Conservation (phyloP, 2,113 vertebrate species). For the Melanostigma gelatinosum region DNA sequence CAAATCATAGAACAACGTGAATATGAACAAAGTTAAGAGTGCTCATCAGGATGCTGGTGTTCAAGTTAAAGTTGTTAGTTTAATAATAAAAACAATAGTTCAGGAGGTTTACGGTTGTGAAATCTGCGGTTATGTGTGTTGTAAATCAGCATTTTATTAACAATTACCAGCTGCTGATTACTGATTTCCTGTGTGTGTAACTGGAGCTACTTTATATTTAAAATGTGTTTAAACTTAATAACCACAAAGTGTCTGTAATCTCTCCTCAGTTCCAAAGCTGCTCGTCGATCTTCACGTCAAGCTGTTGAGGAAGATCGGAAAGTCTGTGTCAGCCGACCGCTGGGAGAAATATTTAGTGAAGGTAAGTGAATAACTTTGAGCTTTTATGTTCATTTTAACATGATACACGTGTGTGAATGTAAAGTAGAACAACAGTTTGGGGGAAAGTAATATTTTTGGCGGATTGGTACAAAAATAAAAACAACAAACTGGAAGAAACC, state of each 20-base stretch:
- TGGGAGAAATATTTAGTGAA: constrained; percentile 98
- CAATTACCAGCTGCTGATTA: background rate
- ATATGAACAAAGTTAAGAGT: too few species aligned
- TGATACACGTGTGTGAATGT: background rate
- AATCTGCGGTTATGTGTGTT: background rate
- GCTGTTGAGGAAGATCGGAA: constrained; percentile 97
- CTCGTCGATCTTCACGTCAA: constrained; percentile 98
- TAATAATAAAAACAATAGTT: background rate
- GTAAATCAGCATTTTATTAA: background rate
- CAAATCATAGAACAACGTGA: too few species aligned
- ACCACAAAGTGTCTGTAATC: background rate
- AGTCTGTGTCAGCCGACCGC: constrained; percentile 95
- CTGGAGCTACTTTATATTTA: background rate
- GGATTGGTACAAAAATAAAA: too few species aligned
- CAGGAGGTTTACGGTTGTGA: too few species aligned
- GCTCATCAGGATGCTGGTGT: too few species aligned
- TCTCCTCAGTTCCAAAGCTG: constrained; percentile 90
- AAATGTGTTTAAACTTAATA: background rate
- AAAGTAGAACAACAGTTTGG: background rate
- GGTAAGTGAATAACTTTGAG: constrained; percentile 76
- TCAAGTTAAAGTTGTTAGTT: too few species aligned
- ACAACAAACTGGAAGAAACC: background rate
- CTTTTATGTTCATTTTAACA: too few species aligned
- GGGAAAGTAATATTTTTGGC: background rate
- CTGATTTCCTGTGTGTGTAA: background rate